Evolutionary conservation across 2,797 vertebrate species (phyloP).

Genomic region (Calcarius lapponicus): DNA sequence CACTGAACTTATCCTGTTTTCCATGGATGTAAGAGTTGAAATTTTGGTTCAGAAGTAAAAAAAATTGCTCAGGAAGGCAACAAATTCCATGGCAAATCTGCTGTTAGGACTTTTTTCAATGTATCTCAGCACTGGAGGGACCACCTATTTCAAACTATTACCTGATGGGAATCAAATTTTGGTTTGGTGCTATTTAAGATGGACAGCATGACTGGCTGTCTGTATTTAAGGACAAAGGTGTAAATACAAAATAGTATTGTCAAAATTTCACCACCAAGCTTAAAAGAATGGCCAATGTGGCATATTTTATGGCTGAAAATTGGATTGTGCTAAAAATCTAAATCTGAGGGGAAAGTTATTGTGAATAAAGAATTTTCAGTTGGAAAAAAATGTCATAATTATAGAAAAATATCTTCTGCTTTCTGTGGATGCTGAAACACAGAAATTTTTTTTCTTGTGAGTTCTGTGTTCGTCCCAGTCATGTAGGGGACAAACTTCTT

Average conservation of each 20-base stretch:
- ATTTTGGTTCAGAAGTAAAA: neutral
- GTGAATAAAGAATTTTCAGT: neutral
- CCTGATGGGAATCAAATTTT: neutral
- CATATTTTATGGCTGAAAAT: neutral
- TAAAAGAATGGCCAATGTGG: neutral
- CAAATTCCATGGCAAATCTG: neutral
- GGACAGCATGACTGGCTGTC: neutral
- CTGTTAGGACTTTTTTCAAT: neutral
- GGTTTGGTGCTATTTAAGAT: neutral
- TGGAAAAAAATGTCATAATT: neutral
- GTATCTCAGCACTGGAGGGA: neutral
- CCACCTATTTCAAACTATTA: neutral
- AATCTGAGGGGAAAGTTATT: neutral
- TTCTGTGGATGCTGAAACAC: neutral
- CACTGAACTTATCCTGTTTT: neutral
- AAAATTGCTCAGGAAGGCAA: neutral
- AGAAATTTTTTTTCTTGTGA: neutral
- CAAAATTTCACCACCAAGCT: neutral
- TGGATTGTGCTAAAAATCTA: neutral
- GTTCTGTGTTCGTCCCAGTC: neutral
- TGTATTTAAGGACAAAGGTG: neutral
- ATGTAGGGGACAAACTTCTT: neutral
- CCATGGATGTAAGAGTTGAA: neutral
- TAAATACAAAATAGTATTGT: neutral
- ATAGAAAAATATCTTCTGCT: neutral